A percentile compares a stretch with the other conserved stretches of the same genome.
Evolutionary conservation across 1,140 invertebrate species (phyloP).

Genomic region (Pseudoatta argentina): DNA sequence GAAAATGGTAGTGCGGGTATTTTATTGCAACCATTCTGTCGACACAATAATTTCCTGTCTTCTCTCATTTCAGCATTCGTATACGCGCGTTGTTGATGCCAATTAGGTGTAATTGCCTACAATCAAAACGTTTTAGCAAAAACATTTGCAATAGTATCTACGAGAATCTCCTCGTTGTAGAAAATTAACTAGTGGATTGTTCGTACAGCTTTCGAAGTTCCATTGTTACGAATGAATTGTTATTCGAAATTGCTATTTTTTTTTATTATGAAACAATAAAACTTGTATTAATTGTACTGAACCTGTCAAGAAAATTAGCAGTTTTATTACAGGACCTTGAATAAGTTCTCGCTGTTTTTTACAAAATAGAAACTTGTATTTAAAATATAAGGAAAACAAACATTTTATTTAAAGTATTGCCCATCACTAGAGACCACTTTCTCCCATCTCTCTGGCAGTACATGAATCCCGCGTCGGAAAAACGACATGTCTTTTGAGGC

Average conservation of each 20-base stretch:
- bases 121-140: conserved; percentile 38
- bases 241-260: not conserved
- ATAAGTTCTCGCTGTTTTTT: no score
- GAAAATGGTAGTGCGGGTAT: conserved; percentile 32
- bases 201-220: not conserved
- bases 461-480: no score
- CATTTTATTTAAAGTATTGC: no score
- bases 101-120: conserved; percentile 2
- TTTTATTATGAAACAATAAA: not conserved
- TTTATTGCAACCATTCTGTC: conserved; percentile 21
- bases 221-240: not conserved
- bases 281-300: not conserved
- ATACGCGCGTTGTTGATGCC: conserved; percentile 26
- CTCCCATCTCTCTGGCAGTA: no score
- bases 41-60: conserved; percentile 50
- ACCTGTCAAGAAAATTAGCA: not conserved
- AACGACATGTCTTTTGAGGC: no score
- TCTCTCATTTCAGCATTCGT: conserved; percentile 18
- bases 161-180: not conserved
- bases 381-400: no score
- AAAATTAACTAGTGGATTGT: conserved; percentile 4
- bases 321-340: no score
- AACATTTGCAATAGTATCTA: conserved; percentile 13
- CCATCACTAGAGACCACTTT: no score
- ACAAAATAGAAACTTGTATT: no score